Evolutionary conservation across 2,797 vertebrate species (phyloP).

Genomic region (Tarsius wallacei): DNA sequence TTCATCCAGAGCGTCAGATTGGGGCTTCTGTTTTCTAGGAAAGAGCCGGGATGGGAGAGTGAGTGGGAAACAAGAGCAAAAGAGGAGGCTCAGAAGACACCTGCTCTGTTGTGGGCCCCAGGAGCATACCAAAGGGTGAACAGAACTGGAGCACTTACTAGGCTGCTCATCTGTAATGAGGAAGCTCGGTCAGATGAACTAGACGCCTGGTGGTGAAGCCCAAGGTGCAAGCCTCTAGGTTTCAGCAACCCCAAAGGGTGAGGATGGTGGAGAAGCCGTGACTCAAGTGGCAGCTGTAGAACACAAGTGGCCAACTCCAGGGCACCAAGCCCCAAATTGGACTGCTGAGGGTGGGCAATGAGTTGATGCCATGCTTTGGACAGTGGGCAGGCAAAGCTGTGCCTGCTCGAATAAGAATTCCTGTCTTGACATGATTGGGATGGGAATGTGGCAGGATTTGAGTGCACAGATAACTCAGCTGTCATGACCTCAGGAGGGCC

Average conservation of each 20-base stretch:
- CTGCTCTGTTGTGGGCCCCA: background rate
- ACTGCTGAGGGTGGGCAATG: background rate
- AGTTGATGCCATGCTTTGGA: background rate
- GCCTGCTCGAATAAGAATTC: background rate
- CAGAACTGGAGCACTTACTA: background rate
- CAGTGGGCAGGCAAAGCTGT: background rate
- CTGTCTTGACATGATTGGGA: background rate
- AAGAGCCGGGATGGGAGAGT: background rate
- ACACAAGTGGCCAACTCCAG: background rate
- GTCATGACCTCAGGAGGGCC: background rate
- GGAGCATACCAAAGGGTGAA: background rate
- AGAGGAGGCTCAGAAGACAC: background rate
- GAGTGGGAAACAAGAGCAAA: background rate
- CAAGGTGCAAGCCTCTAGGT: background rate
- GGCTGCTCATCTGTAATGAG: background rate
- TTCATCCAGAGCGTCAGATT: background rate
- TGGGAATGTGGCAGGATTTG: background rate
- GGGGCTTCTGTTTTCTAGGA: constrained; percentile 47
- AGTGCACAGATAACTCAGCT: background rate
- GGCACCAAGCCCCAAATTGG: background rate
- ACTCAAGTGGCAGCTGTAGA: background rate
- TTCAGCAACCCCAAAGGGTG: background rate
- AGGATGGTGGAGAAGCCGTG: background rate
- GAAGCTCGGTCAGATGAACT: background rate
- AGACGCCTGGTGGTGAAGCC: background rate